These are phyloP conservation scores for Xanthia togata DNA, from an alignment of 2,888 invertebrate species.

Conservation along the genomic window DNA sequence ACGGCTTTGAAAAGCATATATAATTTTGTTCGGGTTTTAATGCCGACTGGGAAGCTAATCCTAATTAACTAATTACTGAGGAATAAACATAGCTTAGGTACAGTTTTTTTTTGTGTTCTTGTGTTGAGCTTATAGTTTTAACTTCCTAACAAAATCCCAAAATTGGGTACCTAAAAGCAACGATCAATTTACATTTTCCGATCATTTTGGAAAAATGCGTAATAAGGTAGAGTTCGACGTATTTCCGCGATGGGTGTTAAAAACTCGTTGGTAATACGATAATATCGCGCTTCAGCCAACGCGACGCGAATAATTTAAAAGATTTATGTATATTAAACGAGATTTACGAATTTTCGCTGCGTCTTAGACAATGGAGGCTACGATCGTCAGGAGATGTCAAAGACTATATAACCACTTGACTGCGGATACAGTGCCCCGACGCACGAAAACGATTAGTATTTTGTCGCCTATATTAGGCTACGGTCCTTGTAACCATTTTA, in stretches of 20 bases:
- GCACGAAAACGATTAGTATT: too few species aligned
- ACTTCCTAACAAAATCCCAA: not conserved
- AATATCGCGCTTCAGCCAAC: constrained; percentile 10
- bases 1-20: not conserved
- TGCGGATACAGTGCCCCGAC: too few species aligned
- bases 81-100: not conserved
- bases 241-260: constrained; percentile 1
- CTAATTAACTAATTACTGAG: not conserved
- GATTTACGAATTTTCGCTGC: not conserved
- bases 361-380: too few species aligned
- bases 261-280: constrained; percentile 11
- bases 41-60: not conserved
- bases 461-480: too few species aligned
- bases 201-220: constrained; percentile 1
- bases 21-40: not conserved
- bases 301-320: constrained; percentile 18
- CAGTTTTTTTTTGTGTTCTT: too few species aligned
- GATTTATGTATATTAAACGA: not conserved
- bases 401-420: too few species aligned
- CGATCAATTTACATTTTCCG: not conserved
- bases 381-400: too few species aligned
- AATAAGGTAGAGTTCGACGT: not conserved
- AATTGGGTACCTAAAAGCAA: not conserved
- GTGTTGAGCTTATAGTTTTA: not conserved
- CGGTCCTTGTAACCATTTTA: too few species aligned